Percentiles rank a stretch among this genome's conserved stretches.
phyloP scores from a whole-genome alignment of 2,888 invertebrate genomes.

The Acanthosepion pharaonis region DNA sequence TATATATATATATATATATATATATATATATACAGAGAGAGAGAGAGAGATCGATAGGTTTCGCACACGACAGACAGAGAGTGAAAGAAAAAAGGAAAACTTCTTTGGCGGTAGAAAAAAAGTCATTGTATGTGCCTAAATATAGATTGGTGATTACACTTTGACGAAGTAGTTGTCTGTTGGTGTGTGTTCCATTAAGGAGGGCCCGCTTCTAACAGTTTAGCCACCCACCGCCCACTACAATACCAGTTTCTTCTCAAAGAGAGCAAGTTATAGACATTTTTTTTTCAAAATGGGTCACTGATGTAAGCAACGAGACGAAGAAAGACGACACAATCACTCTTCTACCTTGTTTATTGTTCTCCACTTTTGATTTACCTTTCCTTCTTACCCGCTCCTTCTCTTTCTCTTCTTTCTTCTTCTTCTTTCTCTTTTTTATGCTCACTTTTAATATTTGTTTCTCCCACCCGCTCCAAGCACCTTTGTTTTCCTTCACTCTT shows the following conservation, averaged over 20 bases:
- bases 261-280: not conserved
- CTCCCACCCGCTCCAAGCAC: no score
- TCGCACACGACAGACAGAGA: not conserved
- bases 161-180: not conserved
- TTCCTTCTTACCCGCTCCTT: not conserved
- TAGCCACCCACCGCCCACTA: not conserved
- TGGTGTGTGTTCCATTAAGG: not conserved
- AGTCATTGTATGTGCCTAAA: not conserved
- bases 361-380: not conserved
- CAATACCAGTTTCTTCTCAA: not conserved
- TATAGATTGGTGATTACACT: not conserved
- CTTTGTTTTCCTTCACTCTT: no score
- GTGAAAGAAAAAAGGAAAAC: not conserved
- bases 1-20: not conserved
- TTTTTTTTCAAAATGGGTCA: not conserved
- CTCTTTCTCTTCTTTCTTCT: not conserved
- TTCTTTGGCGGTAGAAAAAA: not conserved
- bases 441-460: no score
- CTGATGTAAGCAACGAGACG: not conserved
- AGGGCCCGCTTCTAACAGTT: no score
- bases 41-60: not conserved
- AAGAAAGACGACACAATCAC: not conserved
- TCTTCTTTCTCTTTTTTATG: no score
- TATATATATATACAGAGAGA: not conserved
- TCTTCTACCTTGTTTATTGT: not conserved